A percentile compares a stretch with the other conserved stretches of the same genome.
These are phyloP conservation scores for Carapus acus DNA, from an alignment of 2,797 vertebrate species.

Conservation along the genomic window DNA sequence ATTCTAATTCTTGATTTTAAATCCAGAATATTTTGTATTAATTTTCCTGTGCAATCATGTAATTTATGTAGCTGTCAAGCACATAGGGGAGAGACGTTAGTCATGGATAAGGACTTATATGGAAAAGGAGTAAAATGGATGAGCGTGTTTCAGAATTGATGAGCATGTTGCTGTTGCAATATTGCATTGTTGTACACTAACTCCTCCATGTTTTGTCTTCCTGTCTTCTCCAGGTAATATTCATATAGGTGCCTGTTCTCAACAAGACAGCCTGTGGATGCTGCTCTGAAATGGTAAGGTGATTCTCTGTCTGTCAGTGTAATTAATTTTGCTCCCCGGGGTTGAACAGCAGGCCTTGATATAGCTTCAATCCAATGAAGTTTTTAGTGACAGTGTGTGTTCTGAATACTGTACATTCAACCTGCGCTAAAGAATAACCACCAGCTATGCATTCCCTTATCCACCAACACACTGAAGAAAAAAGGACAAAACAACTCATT, in stretches of 20 bases:
- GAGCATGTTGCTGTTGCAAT: conserved; percentile 28
- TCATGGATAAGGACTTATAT: conserved; percentile 21
- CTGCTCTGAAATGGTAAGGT: conserved; percentile 62
- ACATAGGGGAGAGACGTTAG: conserved; percentile 1
- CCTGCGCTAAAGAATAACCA: conserved; percentile 17
- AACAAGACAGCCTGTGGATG: conserved; percentile 36
- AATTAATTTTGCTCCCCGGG: conserved; percentile 33
- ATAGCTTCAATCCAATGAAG: conserved; percentile 31
- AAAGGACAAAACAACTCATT: conserved; percentile 3
- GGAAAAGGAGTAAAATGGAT: conserved; percentile 8
- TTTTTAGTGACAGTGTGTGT: conserved; percentile 35
- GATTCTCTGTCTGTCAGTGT: conserved; percentile 36
- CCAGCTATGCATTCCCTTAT: conserved; percentile 4
- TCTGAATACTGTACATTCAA: conserved; percentile 25
- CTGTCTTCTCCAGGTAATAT: conserved; percentile 56
- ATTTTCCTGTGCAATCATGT: too few species aligned
- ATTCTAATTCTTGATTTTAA: too few species aligned
- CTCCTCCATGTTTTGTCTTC: conserved; percentile 42
- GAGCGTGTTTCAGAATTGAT: too few species aligned
- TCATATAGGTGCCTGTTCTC: conserved; percentile 29
- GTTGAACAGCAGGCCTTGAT: conserved; percentile 33
- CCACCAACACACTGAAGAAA: conserved; percentile 9
- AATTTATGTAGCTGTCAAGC: background rate
- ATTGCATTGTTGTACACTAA: conserved; percentile 21
- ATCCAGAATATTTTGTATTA: background rate